Base-by-base conservation (phyloP, 2,113 vertebrate species). In the Hemiprocne comata region DNA sequence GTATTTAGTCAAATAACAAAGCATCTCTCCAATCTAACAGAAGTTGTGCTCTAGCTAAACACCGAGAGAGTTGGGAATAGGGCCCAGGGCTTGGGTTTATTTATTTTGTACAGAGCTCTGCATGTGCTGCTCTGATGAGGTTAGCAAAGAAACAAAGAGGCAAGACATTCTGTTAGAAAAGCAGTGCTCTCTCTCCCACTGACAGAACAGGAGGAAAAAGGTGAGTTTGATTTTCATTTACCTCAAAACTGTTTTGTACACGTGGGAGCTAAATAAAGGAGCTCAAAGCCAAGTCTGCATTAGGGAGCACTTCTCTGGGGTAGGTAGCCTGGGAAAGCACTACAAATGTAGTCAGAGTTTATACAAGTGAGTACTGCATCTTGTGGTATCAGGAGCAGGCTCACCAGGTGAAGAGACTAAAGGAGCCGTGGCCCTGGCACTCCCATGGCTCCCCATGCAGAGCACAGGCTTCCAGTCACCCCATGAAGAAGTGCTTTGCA, bases 1-100 rank as follows among this genome's bases (percentile, higher is more conserved):
- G 89, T 83, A 87, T 89, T 95, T 91, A 85, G 38, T 74, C 67
- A 94, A 94, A 90, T 67, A 95, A 77, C 76, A 70, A 67, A 94
- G 44, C 78, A 81, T 40, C 38, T 92, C 48, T 94, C 64, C 61
- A 54, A 36, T 36, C 24, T 84, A 84, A 57, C 38, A 88, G 58
- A 90, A 87, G 51, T 83, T 90, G 34, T 70, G 24, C 75, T 90
- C 94, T 67, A 85, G 85, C 80, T 89, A 71, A 94, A 85, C 72
- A 53, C 46, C 64, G 38, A 60, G 69, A 48, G 48, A 93, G 29
- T 23, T 80, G 82, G 92, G 75, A 97, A 91, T 62, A 88, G 11
- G 92, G 82, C 72, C 69, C 90, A 72, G 40, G 38, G 53, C 81
- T 74, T 86, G 58, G 69, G 33, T 92, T 93, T 91, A 31, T 85